phyloP scores from a whole-genome alignment of 2,797 vertebrate genomes.

The Paedocypris micromegethes region DNA sequence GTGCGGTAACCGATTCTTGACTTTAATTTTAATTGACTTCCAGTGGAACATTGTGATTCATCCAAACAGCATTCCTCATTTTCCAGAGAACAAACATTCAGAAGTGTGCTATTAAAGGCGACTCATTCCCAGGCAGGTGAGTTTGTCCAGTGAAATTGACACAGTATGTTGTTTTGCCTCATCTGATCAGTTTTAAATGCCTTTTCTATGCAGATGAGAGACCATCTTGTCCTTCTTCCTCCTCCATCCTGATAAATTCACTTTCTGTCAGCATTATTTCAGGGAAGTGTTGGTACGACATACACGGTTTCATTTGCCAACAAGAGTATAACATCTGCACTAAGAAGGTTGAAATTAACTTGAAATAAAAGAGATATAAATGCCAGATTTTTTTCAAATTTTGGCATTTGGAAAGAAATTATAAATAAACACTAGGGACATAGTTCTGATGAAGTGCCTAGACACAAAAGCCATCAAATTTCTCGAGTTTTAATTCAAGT shows the following conservation, averaged over 20 bases:
- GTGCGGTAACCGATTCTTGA: neutral
- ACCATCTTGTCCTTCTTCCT: neutral
- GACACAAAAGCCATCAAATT: too few relatives aligned
- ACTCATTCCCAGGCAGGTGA: conserved; percentile 18
- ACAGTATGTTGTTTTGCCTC: neutral
- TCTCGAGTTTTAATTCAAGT: too few relatives aligned
- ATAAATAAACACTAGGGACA: too few relatives aligned
- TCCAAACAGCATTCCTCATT: conserved; percentile 11
- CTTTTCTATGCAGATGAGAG: conserved; percentile 27
- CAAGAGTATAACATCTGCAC: conserved; percentile 16
- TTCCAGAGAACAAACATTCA: conserved; percentile 3
- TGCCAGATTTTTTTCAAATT: too few relatives aligned
- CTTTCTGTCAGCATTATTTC: conserved; percentile 12
- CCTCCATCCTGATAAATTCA: conserved; percentile 1
- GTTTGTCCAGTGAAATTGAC: neutral
- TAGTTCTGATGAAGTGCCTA: too few relatives aligned
- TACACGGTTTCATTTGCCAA: neutral
- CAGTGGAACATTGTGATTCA: neutral
- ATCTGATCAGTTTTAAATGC: neutral
- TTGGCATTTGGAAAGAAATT: too few relatives aligned
- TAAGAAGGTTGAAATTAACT: neutral
- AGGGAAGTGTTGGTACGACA: conserved; percentile 22
- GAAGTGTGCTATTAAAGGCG: neutral
- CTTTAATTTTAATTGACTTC: neutral
- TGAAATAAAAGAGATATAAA: too few relatives aligned